A percentile compares a stretch with the other conserved stretches of the same genome.
Conservation (phyloP, 2,113 vertebrate species). For the Oxyruncus cristatus region DNA sequence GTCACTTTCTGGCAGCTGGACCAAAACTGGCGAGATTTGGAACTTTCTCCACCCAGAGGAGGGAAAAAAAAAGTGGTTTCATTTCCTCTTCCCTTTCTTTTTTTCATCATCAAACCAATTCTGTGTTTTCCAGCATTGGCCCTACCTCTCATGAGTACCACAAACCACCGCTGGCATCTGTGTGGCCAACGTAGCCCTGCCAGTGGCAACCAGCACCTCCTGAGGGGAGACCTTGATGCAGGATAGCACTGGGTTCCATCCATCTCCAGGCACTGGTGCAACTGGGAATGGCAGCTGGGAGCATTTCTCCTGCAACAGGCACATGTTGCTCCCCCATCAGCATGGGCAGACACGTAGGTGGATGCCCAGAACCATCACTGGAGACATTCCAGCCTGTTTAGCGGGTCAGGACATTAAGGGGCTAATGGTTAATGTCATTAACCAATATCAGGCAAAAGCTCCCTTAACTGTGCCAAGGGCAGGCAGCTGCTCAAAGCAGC, state of each 20-base stretch:
- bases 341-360: neutral
- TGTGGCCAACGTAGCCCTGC: neutral
- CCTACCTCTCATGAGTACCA: neutral
- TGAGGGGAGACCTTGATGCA: neutral
- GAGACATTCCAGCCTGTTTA: neutral
- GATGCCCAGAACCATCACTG: neutral
- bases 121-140: neutral
- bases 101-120: neutral
- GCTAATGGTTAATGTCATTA: neutral
- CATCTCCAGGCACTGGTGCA: neutral
- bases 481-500: conserved; percentile 37
- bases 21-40: neutral
- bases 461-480: conserved; percentile 26
- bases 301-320: neutral
- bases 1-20: neutral
- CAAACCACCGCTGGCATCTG: neutral
- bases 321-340: neutral
- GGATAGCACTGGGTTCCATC: neutral
- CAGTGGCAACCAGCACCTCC: neutral
- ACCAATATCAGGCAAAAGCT: neutral
- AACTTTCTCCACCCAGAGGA: neutral
- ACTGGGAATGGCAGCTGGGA: neutral
- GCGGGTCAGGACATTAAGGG: neutral
- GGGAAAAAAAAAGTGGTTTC: neutral
- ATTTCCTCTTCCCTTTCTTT: neutral